Base-by-base conservation (phyloP, 1,140 invertebrate species). In the Melitaea cinxia region DNA sequence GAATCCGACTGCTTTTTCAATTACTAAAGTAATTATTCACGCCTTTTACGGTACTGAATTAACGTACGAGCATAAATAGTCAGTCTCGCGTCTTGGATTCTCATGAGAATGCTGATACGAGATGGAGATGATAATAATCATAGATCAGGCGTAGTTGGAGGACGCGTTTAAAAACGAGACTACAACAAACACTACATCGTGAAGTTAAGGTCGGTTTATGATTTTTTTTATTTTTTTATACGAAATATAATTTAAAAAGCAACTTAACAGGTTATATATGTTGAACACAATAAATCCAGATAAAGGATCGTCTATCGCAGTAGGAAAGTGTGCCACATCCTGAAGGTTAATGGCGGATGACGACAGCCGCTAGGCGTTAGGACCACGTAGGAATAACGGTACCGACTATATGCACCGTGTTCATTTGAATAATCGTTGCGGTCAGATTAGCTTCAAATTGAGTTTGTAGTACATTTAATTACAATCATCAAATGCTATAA, bases 321-420 rank as follows among this genome's bases (percentile, higher is more conserved):
- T 57, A 58, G 17, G 66, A 80, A 87, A 85, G 78, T 80, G 70
- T 85, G 83, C 65, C 75, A 83, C 72, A 78, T 86, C 82, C 80
- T 83, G 78, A 74, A 83, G 72, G 72, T 69, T 85, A 82, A 84
- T 83, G 73, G 70, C 74, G 67, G 72, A 85, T 84, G 82, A 78
- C 65, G 67, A 73, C 66, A 70, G 70, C 75, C 73, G 73, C 72
- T 77, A 75, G 78, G 69, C 73, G 80, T 65, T 76, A 82, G 78
- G 72, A 83, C 80, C 84, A 86, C 86, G 80, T 87, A 82, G 74
- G 66, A 65, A 21, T 74, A 86, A 89, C 86, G 83, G 84, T 84
- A 84, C 68, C 47, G 52, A 39, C 30, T 50, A 65, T 71, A 77
- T 80, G 75, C 71, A 80, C 68, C 72, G 50, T 50, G 61, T 72